Base-by-base conservation (phyloP, 2,113 vertebrate species). In the Redunca redunca region DNA sequence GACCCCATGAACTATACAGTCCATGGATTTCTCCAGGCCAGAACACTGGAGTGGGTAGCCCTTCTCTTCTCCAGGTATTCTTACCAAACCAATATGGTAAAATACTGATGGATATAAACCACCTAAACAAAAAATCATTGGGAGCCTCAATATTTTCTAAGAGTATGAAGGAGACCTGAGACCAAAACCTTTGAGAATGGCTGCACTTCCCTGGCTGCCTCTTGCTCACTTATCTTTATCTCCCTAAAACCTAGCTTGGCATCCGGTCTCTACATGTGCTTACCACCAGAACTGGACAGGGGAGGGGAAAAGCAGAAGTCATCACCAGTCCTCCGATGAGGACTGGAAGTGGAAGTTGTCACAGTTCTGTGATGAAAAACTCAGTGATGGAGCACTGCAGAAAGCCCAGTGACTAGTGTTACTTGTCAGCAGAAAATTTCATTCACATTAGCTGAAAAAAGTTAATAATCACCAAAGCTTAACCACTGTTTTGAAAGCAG, bases 401-500 rank as follows among this genome's bases (percentile, higher is more conserved):
- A 77, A 0, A 77, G 36, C 71, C 71, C 71, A 77, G 71, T 77
- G 40, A 77, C 71, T 43, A 43, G 40, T 14, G 12, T 77, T 43
- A 77, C 40, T 26, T 77, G 71, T 43, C 71, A 77, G 71, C 71
- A 43, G 23, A 43, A 77, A 77, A 77, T 26, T 77, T 77, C 40
- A 77, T 43, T 77, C 71, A 43, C 12, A 1, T 77, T 43, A 77
- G 71, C 71, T 77, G 71, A 77, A 26, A 71, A 43, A 43, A 77
- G 40, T 43, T 77, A 77, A 77, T 43, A 77, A 77, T 77, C 40
- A 77, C 71, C 71, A 77, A 77, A 77, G 71, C 40, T 93, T 96
- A 90, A 95, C 33, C 91, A 87, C 53, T 93, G 57, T 60, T 90
- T 95, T 94, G 58, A 90, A 89, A 97, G 88, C 55, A 94, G 90